These are phyloP conservation scores for Argynnis bischoffii DNA, from an alignment of 2,888 invertebrate species.

Conservation along the genomic window DNA sequence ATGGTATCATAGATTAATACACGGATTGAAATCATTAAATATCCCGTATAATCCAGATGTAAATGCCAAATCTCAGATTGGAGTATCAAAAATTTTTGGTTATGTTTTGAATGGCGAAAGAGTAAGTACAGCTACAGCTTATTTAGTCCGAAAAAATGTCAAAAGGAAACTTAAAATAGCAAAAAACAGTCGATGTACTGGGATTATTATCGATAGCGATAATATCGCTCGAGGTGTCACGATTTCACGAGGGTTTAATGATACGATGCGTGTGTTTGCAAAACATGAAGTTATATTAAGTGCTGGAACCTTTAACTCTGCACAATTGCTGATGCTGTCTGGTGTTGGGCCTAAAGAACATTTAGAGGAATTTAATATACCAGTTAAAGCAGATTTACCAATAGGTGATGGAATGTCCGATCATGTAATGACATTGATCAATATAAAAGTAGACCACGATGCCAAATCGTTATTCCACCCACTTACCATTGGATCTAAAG, in stretches of 20 bases:
- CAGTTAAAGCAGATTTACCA: slow-evolving; percentile 51
- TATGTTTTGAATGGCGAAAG: slow-evolving; percentile 56
- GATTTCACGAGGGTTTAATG: slow-evolving; percentile 38
- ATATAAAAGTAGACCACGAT: slow-evolving; percentile 48
- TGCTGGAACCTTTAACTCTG: slow-evolving; percentile 60
- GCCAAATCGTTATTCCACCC: slow-evolving; percentile 30
- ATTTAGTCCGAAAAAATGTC: slow-evolving; percentile 50
- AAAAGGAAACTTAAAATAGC: slow-evolving; percentile 49
- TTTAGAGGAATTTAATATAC: slow-evolving; percentile 48
- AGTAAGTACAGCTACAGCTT: slow-evolving; percentile 60
- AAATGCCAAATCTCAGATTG: slow-evolving; percentile 59
- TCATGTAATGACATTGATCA: slow-evolving; percentile 52
- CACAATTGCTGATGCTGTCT: slow-evolving; percentile 63
- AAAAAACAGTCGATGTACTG: slow-evolving; percentile 53
- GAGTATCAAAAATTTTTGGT: slow-evolving; percentile 53
- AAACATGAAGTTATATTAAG: slow-evolving; percentile 59
- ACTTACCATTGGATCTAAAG: slow-evolving; percentile 25
- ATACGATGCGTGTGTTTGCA: slow-evolving; percentile 47
- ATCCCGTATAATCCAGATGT: slow-evolving; percentile 58
- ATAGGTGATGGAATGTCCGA: slow-evolving; percentile 62
- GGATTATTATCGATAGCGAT: slow-evolving; percentile 52
- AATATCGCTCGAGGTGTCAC: slow-evolving; percentile 54
- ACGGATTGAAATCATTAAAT: slow-evolving; percentile 48
- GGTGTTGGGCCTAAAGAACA: slow-evolving; percentile 61
- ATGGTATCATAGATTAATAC: slow-evolving; percentile 55